Conservation (phyloP, 2,113 vertebrate species). For the Crotalus tigris region DNA sequence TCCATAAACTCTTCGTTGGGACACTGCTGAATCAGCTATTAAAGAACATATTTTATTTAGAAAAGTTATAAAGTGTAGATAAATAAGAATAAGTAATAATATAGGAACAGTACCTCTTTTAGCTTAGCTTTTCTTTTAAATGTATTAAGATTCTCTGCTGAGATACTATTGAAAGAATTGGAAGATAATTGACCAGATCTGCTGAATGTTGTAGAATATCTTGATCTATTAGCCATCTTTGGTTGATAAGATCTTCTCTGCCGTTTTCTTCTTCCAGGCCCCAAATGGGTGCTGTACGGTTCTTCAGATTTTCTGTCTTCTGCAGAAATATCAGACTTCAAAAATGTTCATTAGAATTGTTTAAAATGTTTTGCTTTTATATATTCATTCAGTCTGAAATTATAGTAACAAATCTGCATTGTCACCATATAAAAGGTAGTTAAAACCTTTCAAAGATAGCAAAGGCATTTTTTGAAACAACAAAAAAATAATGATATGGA, state of each 20-base stretch:
- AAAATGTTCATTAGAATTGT: conserved; percentile 13
- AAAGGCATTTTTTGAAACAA: not conserved
- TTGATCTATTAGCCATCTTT: conserved; percentile 47
- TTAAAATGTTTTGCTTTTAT: not conserved
- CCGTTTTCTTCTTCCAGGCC: conserved; percentile 66
- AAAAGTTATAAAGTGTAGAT: not conserved
- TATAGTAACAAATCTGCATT: not conserved
- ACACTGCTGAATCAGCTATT: conserved; percentile 82
- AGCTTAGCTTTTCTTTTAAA: conserved; percentile 76
- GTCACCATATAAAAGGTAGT: not conserved
- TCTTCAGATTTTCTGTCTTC: conserved; percentile 44
- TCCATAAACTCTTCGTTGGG: conserved; percentile 87
- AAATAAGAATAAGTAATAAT: not conserved
- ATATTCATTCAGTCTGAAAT: not conserved
- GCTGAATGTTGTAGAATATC: conserved; percentile 61
- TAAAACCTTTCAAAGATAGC: not conserved
- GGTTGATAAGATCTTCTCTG: conserved; percentile 59
- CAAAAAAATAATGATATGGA: not conserved
- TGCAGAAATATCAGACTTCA: conserved; percentile 41
- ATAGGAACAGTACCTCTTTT: conserved; percentile 75
- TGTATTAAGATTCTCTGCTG: conserved; percentile 66
- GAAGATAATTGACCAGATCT: conserved; percentile 64
- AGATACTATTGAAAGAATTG: conserved; percentile 53
- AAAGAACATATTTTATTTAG: conserved; percentile 42
- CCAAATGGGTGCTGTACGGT: conserved; percentile 36